Conservation (phyloP, 1,140 invertebrate genomes). For the Drosophila azteca region DNA sequence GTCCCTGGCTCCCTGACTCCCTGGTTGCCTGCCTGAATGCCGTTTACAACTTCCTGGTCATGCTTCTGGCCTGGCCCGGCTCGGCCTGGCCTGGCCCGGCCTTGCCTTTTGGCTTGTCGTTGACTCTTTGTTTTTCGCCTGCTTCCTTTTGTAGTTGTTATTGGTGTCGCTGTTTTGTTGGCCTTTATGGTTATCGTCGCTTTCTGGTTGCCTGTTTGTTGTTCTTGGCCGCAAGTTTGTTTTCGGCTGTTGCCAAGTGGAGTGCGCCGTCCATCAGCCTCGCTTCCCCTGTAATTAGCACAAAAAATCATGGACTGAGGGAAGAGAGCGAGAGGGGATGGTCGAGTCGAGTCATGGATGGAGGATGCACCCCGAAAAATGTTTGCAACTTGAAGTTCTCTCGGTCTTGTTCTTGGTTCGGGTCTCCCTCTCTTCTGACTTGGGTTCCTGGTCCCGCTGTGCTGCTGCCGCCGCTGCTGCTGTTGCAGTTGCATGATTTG, state of each 20-base stretch:
- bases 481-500: conserved; percentile 68
- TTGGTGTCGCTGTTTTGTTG: conserved; percentile 23
- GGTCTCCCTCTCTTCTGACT: no score
- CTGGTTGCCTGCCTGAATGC: conserved; percentile 43
- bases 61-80: conserved; percentile 52
- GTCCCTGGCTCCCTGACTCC: conserved; percentile 1
- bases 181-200: conserved; percentile 46
- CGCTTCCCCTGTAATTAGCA: conserved; percentile 74
- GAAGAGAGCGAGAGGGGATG: neutral
- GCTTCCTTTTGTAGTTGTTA: conserved; percentile 35
- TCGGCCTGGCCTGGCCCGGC: conserved; percentile 51
- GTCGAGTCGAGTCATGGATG: neutral
- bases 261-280: conserved; percentile 52
- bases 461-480: conserved; percentile 33
- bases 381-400: conserved; percentile 67
- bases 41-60: conserved; percentile 80
- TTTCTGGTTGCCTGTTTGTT: conserved; percentile 64
- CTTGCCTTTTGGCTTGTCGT: conserved; percentile 49
- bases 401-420: conserved; percentile 31
- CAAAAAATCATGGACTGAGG: conserved; percentile 43
- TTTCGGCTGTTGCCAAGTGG: conserved; percentile 67
- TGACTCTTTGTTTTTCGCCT: conserved; percentile 22
- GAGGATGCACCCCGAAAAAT: conserved; percentile 58
- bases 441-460: neutral
- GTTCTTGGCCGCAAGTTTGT: conserved; percentile 72